Evolutionary conservation across 2,888 invertebrate species (phyloP).

Genomic region (Andrena camellia): DNA sequence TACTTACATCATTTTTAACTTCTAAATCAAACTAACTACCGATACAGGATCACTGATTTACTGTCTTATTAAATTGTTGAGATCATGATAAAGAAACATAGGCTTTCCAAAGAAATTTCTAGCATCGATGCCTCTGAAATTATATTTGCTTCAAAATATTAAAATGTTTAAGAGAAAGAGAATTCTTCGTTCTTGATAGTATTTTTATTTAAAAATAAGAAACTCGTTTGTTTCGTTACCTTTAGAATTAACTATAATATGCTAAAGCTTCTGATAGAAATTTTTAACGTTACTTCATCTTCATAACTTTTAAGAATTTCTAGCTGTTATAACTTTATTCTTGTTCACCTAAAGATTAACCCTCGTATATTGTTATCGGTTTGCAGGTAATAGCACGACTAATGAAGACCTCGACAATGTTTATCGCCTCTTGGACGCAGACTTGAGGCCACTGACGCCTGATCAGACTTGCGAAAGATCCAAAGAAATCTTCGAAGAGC

Average conservation of each 20-base stretch:
- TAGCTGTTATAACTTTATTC: neutral
- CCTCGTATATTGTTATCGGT: slow-evolving; percentile 8
- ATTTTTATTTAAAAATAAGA: neutral
- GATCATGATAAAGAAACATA: no score
- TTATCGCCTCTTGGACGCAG: slow-evolving; percentile 92
- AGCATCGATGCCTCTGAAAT: no score
- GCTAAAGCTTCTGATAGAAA: neutral
- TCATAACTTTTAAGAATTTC: no score
- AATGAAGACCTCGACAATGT: slow-evolving; percentile 87
- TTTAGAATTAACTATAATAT: neutral
- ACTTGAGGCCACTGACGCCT: slow-evolving; percentile 93
- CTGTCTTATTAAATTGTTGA: no score
- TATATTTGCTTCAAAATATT: neutral
- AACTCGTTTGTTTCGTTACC: neutral
- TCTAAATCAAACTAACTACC: neutral
- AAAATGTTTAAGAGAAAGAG: neutral
- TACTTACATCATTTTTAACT: neutral
- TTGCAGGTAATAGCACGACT: slow-evolving; percentile 77
- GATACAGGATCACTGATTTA: no score
- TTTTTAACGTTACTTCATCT: no score
- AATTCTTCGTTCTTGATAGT: neutral
- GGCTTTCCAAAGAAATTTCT: no score
- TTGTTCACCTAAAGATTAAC: neutral
- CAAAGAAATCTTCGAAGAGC: slow-evolving; percentile 94
- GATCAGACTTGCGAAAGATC: slow-evolving; percentile 92